Percentiles rank a stretch among this genome's conserved stretches.
phyloP scores from a whole-genome alignment of 2,113 vertebrate species.

The Enhydra lutris region DNA sequence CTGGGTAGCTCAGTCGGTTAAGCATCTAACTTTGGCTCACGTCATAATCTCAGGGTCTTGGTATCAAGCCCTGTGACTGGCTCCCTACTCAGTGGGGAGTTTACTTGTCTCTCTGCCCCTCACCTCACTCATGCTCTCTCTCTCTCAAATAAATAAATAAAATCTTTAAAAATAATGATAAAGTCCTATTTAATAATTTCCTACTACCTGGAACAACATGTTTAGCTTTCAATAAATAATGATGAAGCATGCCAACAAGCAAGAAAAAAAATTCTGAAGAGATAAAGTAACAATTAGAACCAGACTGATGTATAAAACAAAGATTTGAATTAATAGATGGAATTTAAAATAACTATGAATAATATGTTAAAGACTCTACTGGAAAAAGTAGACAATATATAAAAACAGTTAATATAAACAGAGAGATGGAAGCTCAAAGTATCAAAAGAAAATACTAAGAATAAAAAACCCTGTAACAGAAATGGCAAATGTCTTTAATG shows the following conservation, averaged over 20 bases:
- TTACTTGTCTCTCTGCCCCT: neutral
- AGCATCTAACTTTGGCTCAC: neutral
- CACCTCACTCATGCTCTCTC: neutral
- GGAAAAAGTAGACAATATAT: neutral
- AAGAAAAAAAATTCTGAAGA: neutral
- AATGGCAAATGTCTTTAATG: neutral
- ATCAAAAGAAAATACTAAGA: neutral
- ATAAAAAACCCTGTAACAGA: neutral
- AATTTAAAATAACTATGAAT: constrained; percentile 26
- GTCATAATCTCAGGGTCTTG: neutral
- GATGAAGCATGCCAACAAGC: neutral
- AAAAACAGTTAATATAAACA: neutral
- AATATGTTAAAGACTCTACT: neutral
- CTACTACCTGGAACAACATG: neutral
- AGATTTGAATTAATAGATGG: neutral
- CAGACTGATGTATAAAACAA: neutral
- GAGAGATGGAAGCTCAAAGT: neutral
- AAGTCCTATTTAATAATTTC: neutral
- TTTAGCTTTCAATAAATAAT: neutral
- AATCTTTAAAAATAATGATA: neutral
- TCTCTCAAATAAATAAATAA: neutral
- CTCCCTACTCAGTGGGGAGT: neutral
- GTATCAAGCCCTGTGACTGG: neutral
- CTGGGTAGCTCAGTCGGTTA: neutral
- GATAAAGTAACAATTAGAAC: neutral